These are phyloP conservation scores for Eutrigla gurnardus DNA, from an alignment of 2,797 vertebrate genomes.

Conservation along the genomic window DNA sequence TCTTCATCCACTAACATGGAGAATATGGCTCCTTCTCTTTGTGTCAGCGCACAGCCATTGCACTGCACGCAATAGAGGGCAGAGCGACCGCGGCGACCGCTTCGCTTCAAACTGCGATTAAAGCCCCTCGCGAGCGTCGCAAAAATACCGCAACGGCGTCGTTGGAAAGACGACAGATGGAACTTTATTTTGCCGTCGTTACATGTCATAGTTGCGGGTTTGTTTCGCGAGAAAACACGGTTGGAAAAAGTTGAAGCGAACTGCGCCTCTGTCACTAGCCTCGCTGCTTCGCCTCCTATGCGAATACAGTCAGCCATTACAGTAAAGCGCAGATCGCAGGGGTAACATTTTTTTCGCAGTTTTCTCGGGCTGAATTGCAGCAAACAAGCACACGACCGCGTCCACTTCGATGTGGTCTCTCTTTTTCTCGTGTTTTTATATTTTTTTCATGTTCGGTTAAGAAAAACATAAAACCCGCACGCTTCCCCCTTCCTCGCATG, in stretches of 20 bases:
- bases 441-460: slow-evolving; percentile 36
- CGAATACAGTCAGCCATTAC: slow-evolving; percentile 98
- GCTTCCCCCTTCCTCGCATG: slow-evolving; percentile 75
- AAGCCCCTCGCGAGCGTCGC: slow-evolving; percentile 45
- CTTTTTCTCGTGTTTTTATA: slow-evolving; percentile 72
- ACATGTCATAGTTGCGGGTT: slow-evolving; percentile 52
- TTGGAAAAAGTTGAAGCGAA: slow-evolving; percentile 91
- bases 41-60: slow-evolving; percentile 90
- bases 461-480: slow-evolving; percentile 40
- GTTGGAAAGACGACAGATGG: slow-evolving; percentile 65
- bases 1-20: slow-evolving; percentile 90
- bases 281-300: slow-evolving; percentile 91
- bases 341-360: slow-evolving; percentile 73
- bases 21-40: slow-evolving; percentile 98
- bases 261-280: slow-evolving; percentile 87
- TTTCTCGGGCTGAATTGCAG: slow-evolving; percentile 26
- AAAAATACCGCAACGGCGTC: slow-evolving; percentile 62
- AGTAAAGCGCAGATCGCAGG: slow-evolving; percentile 89
- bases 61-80: slow-evolving; percentile 87
- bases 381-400: slow-evolving; percentile 39
- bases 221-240: slow-evolving; percentile 77
- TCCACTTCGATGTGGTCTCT: slow-evolving; percentile 23
- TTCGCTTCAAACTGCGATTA: slow-evolving; percentile 71
- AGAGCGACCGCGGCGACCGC: slow-evolving; percentile 83
- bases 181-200: slow-evolving; percentile 77